Conservation (phyloP, 2,113 vertebrate genomes). For the Hemicordylus capensis region DNA sequence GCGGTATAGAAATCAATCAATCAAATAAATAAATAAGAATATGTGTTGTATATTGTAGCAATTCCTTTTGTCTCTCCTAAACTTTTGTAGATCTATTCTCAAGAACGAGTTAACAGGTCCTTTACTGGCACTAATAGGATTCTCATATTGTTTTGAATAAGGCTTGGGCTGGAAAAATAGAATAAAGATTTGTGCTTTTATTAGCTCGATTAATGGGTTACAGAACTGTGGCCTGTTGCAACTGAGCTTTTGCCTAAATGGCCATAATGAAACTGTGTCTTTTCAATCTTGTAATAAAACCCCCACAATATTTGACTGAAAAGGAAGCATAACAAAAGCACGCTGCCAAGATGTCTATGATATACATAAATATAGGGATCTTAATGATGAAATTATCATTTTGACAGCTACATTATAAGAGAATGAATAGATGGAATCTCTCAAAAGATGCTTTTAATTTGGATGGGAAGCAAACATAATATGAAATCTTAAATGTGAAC, state of each 20-base stretch:
- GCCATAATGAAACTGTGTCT: background rate
- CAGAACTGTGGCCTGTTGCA: background rate
- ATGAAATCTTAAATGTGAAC: background rate
- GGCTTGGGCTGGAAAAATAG: background rate
- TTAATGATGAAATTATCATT: constrained; percentile 32
- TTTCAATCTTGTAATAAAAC: background rate
- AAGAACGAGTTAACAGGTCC: background rate
- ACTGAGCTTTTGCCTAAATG: background rate
- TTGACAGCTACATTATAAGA: constrained; percentile 1
- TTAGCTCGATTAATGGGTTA: background rate
- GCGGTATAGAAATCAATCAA: too few species aligned
- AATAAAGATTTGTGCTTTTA: background rate
- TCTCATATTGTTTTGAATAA: background rate
- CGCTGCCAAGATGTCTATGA: constrained; percentile 3
- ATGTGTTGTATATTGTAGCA: too few species aligned
- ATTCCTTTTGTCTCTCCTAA: background rate
- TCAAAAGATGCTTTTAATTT: constrained; percentile 22
- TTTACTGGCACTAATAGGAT: background rate
- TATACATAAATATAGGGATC: constrained; percentile 5
- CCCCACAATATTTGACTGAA: background rate
- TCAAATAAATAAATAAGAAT: too few species aligned
- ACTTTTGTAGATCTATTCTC: background rate
- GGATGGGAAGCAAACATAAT: background rate
- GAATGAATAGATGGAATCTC: constrained; percentile 2
- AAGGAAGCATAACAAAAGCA: constrained; percentile 17